These are phyloP conservation scores for Oophaga pumilio DNA, from an alignment of 2,113 vertebrate species.

Conservation along the genomic window DNA sequence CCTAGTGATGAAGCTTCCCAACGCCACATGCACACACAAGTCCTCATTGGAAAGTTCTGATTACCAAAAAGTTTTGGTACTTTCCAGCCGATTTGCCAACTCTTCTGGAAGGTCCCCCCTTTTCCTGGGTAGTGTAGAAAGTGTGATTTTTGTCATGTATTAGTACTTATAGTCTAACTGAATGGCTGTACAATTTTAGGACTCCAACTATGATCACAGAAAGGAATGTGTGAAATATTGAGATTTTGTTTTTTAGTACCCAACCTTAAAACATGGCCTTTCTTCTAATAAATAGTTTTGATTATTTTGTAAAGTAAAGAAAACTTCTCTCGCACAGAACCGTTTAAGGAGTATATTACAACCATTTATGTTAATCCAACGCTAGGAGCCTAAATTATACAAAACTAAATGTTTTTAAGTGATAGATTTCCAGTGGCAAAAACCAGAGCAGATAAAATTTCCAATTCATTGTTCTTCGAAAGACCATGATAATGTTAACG, in stretches of 20 bases:
- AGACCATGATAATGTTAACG: not conserved
- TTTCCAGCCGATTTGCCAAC: no score
- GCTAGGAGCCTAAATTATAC: not conserved
- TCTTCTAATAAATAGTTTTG: not conserved
- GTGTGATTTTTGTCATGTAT: no score
- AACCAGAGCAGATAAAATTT: not conserved
- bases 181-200: no score
- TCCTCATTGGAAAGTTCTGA: no score
- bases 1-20: no score
- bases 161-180: no score
- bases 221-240: not conserved
- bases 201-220: no score
- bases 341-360: not conserved
- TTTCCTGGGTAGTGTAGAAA: no score
- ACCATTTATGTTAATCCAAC: not conserved
- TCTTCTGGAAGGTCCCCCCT: no score
- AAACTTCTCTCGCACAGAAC: not conserved
- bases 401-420: not conserved
- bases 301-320: not conserved
- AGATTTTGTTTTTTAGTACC: not conserved
- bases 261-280: not conserved
- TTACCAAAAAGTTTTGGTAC: no score
- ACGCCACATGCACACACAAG: no score
- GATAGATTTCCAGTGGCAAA: conserved; percentile 19
- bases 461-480: not conserved